Percentiles rank a stretch among this genome's conserved stretches.
Evolutionary conservation across 2,888 invertebrate genomes (phyloP).

Genomic region (Lordiphosa andalusiaca): DNA sequence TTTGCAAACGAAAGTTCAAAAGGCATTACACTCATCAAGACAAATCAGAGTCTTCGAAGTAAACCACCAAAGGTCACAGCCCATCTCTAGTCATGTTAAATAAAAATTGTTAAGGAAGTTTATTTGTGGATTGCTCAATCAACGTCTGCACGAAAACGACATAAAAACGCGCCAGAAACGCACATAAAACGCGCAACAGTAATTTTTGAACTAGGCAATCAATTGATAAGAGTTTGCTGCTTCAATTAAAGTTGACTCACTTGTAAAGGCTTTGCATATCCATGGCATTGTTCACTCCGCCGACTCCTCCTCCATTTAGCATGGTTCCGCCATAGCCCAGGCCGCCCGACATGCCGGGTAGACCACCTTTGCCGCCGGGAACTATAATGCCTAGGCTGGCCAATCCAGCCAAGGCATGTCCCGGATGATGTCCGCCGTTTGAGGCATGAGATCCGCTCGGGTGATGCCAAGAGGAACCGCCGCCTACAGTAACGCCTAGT

Average conservation of each 20-base stretch:
- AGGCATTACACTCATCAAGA: slow-evolving; percentile 8
- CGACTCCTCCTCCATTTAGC: slow-evolving; percentile 50
- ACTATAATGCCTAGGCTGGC: slow-evolving; percentile 72
- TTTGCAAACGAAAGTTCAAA: slow-evolving; percentile 9
- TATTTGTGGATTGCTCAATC: slow-evolving; percentile 10
- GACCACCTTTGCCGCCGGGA: slow-evolving; percentile 54
- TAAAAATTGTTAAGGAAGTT: slow-evolving; percentile 10
- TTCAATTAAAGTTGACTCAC: slow-evolving; percentile 38
- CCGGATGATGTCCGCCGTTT: slow-evolving; percentile 52
- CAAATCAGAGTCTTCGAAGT: background rate
- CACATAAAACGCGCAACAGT: slow-evolving; percentile 25
- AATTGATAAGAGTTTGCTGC: slow-evolving; percentile 67
- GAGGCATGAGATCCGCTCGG: slow-evolving; percentile 5
- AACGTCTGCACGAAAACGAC: slow-evolving; percentile 7
- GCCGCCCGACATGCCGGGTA: slow-evolving; percentile 42
- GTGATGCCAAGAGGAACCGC: slow-evolving; percentile 7
- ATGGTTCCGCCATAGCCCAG: slow-evolving; percentile 50
- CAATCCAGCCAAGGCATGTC: slow-evolving; percentile 71
- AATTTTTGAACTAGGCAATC: slow-evolving; percentile 41
- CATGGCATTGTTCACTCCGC: slow-evolving; percentile 47
- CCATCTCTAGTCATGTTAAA: slow-evolving; percentile 3
- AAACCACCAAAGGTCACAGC: slow-evolving; percentile 6
- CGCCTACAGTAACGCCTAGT: slow-evolving; percentile 14
- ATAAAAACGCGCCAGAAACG: slow-evolving; percentile 18
- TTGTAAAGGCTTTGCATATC: slow-evolving; percentile 62